Percentiles rank a stretch among this genome's conserved stretches.
Conservation (phyloP, 1,140 invertebrate species). For the Galendromus occidentalis region DNA sequence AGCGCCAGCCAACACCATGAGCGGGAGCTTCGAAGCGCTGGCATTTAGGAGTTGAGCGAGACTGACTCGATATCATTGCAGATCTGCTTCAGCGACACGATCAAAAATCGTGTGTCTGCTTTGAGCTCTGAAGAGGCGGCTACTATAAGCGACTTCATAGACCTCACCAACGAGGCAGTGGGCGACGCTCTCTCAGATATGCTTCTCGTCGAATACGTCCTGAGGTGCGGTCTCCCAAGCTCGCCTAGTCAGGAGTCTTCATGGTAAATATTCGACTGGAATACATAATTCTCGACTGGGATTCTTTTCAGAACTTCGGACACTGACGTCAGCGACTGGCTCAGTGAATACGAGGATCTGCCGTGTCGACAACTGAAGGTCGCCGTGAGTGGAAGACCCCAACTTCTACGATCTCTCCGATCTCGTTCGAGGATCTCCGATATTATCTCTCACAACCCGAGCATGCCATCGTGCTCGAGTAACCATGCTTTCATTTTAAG, state of each 20-base stretch:
- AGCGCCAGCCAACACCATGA: too few species aligned
- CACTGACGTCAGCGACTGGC: conserved; percentile 59
- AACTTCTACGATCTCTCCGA: neutral
- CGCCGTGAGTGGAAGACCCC: conserved; percentile 36
- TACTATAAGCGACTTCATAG: conserved; percentile 44
- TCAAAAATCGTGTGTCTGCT: conserved; percentile 23
- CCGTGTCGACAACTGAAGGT: conserved; percentile 77
- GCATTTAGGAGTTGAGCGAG: too few species aligned
- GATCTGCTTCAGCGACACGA: conserved; percentile 23
- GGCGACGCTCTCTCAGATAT: conserved; percentile 93
- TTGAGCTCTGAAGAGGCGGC: conserved; percentile 30
- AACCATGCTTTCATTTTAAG: conserved; percentile 14
- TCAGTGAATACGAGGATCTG: conserved; percentile 54
- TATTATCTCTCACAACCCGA: neutral
- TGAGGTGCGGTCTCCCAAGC: too few species aligned
- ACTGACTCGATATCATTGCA: neutral
- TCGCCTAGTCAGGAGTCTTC: neutral
- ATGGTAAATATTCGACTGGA: neutral
- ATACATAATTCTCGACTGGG: neutral
- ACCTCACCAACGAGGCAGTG: conserved; percentile 77
- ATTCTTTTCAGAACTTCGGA: conserved; percentile 36
- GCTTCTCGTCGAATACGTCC: conserved; percentile 73
- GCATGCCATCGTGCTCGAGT: neutral
- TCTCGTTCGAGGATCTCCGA: neutral
- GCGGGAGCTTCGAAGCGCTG: too few species aligned